These are phyloP conservation scores for Bombyx huttoni DNA, from an alignment of 2,888 invertebrate genomes.

Conservation along the genomic window DNA sequence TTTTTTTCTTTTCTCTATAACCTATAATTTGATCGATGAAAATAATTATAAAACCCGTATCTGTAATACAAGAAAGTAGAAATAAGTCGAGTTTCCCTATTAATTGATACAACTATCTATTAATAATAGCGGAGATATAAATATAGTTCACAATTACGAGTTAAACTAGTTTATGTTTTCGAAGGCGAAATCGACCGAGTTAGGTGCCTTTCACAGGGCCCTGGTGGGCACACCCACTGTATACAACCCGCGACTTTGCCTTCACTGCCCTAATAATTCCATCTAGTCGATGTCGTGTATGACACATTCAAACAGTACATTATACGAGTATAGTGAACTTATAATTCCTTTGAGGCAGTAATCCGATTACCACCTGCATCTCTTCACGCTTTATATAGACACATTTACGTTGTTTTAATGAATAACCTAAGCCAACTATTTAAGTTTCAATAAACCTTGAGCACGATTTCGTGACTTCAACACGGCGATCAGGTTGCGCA, in stretches of 20 bases:
- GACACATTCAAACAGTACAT: not conserved
- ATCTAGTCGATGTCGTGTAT: constrained; percentile 11
- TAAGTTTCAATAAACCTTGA: constrained; percentile 7
- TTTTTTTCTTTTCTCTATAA: too few relatives aligned
- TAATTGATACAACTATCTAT: constrained; percentile 2
- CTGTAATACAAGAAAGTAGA: not conserved
- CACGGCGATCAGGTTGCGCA: constrained; percentile 28
- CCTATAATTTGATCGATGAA: not conserved
- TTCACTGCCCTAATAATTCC: constrained; percentile 30
- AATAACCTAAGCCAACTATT: constrained; percentile 9
- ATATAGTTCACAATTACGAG: constrained; percentile 14
- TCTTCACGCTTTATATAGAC: not conserved
- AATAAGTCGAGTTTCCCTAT: not conserved
- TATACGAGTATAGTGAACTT: not conserved
- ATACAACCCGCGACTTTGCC: constrained; percentile 28
- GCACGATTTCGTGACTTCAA: constrained; percentile 29
- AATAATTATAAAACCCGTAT: not conserved
- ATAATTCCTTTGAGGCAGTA: not conserved
- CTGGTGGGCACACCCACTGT: constrained; percentile 34
- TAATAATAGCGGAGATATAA: constrained; percentile 2
- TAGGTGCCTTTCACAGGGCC: constrained; percentile 51
- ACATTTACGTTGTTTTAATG: constrained; percentile 9
- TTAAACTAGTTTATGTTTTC: constrained; percentile 26
- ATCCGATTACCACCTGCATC: not conserved
- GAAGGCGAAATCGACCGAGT: constrained; percentile 44